Percentiles rank a stretch among this genome's conserved stretches.
phyloP scores from a whole-genome alignment of 2,888 invertebrate genomes.

The Bruchidius siliquastri region DNA sequence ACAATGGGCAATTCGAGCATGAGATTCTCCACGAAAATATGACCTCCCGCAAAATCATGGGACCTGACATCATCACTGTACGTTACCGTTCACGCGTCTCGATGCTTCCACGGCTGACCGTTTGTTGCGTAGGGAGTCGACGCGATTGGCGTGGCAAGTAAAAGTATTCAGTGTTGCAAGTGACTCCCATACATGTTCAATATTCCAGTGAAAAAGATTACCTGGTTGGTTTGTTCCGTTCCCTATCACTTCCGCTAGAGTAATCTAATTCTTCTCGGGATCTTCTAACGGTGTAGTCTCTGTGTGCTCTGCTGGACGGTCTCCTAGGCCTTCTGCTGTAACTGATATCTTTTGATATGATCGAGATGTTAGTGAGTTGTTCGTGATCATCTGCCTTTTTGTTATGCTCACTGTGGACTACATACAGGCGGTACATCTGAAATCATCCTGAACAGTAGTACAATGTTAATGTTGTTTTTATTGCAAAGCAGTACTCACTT shows the following conservation, averaged over 20 bases:
- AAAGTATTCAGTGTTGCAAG: no score
- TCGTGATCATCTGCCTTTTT: constrained; percentile 39
- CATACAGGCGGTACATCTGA: constrained; percentile 58
- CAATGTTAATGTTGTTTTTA: no score
- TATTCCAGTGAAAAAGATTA: not conserved
- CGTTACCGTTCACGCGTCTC: no score
- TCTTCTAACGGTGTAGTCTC: constrained; percentile 8
- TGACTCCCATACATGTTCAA: no score
- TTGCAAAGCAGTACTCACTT: constrained; percentile 34
- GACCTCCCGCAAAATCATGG: no score
- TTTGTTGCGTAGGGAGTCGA: no score
- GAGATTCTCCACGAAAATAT: no score
- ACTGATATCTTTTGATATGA: constrained; percentile 49
- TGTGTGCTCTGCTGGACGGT: constrained; percentile 26
- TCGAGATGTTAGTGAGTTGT: constrained; percentile 48
- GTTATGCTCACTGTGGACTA: constrained; percentile 67
- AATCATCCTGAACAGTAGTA: constrained; percentile 33
- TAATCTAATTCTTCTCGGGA: constrained; percentile 20
- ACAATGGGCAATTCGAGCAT: no score
- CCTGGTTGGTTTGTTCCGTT: not conserved
- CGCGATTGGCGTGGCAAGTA: no score
- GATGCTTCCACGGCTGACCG: no score
- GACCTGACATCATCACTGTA: no score
- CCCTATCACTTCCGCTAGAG: constrained; percentile 25
- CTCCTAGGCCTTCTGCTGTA: constrained; percentile 28